Percentiles rank a stretch among this genome's conserved stretches.
Evolutionary conservation across 2,888 invertebrate species (phyloP).

Genomic region (Cantharis rufa): DNA sequence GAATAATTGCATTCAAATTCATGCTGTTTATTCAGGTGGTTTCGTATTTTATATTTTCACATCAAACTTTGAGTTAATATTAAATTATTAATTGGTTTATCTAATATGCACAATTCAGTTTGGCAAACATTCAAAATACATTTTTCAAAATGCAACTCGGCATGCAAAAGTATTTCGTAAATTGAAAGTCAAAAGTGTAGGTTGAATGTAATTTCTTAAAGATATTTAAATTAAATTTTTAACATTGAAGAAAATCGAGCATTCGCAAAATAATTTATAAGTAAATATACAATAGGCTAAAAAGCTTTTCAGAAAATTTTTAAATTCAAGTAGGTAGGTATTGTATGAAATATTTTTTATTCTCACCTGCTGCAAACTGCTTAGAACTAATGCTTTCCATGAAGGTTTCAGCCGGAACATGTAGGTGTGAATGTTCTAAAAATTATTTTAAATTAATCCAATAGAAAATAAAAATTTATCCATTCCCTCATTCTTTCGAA

Average conservation of each 20-base stretch:
- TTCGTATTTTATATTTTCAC: not conserved
- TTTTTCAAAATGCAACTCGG: not conserved
- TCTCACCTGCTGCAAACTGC: constrained; percentile 30
- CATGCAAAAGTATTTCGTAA: not conserved
- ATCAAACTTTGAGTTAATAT: not conserved
- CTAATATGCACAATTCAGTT: not conserved
- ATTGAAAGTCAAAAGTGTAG: not conserved
- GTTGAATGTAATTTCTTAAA: not conserved
- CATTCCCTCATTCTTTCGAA: not conserved
- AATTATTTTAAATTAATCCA: constrained; percentile 24
- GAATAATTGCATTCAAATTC: not conserved
- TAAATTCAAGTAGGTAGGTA: not conserved
- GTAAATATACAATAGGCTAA: not conserved
- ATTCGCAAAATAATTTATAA: not conserved
- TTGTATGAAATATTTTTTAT: constrained; percentile 8
- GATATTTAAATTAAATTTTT: not conserved
- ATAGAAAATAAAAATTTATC: not conserved
- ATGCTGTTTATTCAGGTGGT: not conserved
- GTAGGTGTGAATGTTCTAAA: constrained; percentile 29
- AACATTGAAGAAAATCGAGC: not conserved
- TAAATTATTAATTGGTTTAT: not conserved
- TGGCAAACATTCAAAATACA: not conserved
- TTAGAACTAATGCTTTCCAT: constrained; percentile 30
- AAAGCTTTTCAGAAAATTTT: not conserved
- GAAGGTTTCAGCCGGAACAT: constrained; percentile 29